These are phyloP conservation scores for Daphoenositta chrysoptera DNA, from an alignment of 2,113 vertebrate genomes.

Conservation along the genomic window DNA sequence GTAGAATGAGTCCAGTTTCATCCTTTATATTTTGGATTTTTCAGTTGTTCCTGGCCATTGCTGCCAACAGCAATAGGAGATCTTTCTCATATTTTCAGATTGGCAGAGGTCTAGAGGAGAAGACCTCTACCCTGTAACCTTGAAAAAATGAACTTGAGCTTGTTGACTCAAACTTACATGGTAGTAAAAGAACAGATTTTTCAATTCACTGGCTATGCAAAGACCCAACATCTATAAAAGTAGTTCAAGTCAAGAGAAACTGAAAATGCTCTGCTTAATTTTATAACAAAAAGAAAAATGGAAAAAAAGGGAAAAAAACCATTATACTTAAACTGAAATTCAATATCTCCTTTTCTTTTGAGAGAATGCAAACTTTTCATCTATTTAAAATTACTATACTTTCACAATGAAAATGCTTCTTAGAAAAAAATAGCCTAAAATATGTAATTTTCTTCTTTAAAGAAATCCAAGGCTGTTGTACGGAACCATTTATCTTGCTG, in stretches of 20 bases:
- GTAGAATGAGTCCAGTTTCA: background rate
- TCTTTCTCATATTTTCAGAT: background rate
- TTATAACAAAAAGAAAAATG: background rate
- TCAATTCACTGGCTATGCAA: background rate
- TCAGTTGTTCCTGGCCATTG: background rate
- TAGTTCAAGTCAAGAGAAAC: background rate
- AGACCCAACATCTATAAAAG: background rate
- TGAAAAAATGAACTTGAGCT: background rate
- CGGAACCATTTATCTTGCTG: background rate
- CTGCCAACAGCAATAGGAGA: background rate
- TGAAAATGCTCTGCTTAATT: background rate
- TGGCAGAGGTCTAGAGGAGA: background rate
- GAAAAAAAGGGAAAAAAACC: accelerated
- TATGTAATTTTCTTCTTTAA: background rate
- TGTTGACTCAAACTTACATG: background rate
- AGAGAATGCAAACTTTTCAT: background rate
- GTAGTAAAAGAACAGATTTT: background rate
- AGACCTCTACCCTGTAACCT: background rate
- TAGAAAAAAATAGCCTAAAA: background rate
- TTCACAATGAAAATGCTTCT: background rate
- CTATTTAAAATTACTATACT: background rate
- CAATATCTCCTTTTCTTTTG: background rate
- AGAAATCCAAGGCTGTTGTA: background rate
- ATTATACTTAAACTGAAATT: background rate
- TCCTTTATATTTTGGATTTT: background rate